Evolutionary conservation across 2,888 invertebrate genomes (phyloP).

Genomic region (Cantharis lateralis): DNA sequence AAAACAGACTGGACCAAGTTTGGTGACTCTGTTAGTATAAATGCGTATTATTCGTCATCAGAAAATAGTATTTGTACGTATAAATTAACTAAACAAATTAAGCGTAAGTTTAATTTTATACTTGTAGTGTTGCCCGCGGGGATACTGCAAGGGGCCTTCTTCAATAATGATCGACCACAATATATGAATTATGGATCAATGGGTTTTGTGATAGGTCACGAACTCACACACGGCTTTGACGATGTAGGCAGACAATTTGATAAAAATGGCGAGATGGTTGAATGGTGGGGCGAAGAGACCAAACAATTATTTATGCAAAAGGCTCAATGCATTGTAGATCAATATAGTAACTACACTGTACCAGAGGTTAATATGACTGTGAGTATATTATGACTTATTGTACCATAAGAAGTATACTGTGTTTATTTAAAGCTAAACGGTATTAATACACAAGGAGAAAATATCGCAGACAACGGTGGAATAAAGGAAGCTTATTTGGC

Average conservation of each 20-base stretch:
- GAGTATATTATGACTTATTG: not conserved
- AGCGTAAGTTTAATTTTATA: not conserved
- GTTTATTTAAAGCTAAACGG: conserved; percentile 50
- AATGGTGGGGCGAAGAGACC: conserved; percentile 21
- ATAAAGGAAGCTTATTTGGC: conserved; percentile 77
- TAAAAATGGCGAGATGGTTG: conserved; percentile 14
- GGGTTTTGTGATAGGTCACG: conserved; percentile 84
- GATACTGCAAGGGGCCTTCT: conserved; percentile 85
- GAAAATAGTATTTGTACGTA: conserved; percentile 63
- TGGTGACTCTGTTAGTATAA: conserved; percentile 58
- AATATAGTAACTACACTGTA: conserved; percentile 7
- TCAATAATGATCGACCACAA: conserved; percentile 78
- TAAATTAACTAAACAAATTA: not conserved
- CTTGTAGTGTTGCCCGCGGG: conserved; percentile 83
- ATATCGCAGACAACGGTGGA: conserved; percentile 92
- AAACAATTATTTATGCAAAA: not conserved
- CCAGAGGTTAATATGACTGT: conserved; percentile 7
- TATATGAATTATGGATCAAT: conserved; percentile 88
- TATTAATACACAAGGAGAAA: conserved; percentile 78
- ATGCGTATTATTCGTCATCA: conserved; percentile 60
- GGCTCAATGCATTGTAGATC: conserved; percentile 16
- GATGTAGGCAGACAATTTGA: conserved; percentile 17
- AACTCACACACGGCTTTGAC: conserved; percentile 85
- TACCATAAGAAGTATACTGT: not conserved
- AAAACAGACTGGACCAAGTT: conserved; percentile 61